Evolutionary conservation across 2,888 invertebrate genomes (phyloP).

Genomic region (Andrena trimmerana): DNA sequence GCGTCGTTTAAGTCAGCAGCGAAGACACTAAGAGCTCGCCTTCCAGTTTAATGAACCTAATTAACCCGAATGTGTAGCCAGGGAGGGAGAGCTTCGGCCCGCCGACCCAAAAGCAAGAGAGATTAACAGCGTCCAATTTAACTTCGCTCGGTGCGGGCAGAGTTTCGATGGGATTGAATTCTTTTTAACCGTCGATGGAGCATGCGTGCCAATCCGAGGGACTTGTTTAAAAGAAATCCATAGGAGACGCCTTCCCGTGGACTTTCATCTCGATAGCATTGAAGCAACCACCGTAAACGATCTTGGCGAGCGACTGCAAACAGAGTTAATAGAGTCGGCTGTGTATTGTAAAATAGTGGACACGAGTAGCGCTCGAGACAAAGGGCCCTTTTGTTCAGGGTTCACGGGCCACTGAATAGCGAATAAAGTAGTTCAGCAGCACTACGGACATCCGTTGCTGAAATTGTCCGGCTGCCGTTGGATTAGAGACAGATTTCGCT

Average conservation of each 20-base stretch:
- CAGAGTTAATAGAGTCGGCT: neutral
- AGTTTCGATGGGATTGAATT: neutral
- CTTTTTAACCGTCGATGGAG: neutral
- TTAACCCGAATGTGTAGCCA: slow-evolving; percentile 58
- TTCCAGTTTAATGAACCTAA: slow-evolving; percentile 60
- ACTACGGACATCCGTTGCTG: slow-evolving; percentile 35
- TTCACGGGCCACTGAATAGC: slow-evolving; percentile 53
- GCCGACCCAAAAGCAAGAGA: slow-evolving; percentile 9
- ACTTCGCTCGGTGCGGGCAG: slow-evolving; percentile 9
- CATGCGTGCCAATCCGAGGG: neutral
- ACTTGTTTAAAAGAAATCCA: neutral
- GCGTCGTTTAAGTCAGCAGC: slow-evolving; percentile 19
- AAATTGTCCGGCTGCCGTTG: slow-evolving; percentile 37
- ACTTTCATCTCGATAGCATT: neutral
- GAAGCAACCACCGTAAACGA: slow-evolving; percentile 9
- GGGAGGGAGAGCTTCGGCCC: slow-evolving; percentile 26
- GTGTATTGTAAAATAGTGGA: slow-evolving; percentile 30
- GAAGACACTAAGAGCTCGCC: slow-evolving; percentile 30
- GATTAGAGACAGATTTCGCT: slow-evolving; percentile 32
- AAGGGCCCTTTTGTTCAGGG: slow-evolving; percentile 49
- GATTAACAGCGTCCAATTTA: slow-evolving; percentile 41
- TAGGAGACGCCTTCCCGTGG: neutral
- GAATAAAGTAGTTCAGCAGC: slow-evolving; percentile 55
- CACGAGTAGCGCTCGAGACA: slow-evolving; percentile 52
- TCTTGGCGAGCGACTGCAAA: neutral